phyloP scores from a whole-genome alignment of 2,888 invertebrate genomes.

The Drosophila affinis region DNA sequence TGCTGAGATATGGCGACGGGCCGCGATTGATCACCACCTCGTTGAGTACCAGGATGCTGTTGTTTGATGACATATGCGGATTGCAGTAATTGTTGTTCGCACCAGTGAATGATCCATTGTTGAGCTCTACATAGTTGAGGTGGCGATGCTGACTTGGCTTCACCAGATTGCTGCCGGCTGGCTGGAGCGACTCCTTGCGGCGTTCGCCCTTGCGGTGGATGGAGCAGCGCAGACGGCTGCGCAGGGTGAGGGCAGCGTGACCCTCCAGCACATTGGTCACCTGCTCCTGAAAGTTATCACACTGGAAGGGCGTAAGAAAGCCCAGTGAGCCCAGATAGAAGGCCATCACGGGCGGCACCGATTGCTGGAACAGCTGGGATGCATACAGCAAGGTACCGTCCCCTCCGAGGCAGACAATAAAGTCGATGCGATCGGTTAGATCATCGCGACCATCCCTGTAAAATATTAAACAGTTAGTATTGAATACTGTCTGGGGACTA shows the following conservation, averaged over 20 bases:
- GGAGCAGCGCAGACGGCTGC: conserved; percentile 95
- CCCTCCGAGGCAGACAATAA: conserved; percentile 97
- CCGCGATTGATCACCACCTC: conserved; percentile 98
- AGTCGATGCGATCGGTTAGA: conserved; percentile 97
- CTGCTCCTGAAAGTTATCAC: conserved; percentile 96
- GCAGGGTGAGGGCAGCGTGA: conserved; percentile 94
- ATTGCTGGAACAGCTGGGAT: conserved; percentile 97
- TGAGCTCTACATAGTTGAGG: conserved; percentile 30
- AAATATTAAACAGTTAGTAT: not conserved
- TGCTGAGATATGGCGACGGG: conserved; percentile 96
- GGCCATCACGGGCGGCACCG: conserved; percentile 98
- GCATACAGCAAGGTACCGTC: conserved; percentile 98
- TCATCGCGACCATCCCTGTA: conserved; percentile 94
- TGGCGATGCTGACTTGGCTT: conserved; percentile 40
- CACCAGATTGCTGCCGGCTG: conserved; percentile 20
- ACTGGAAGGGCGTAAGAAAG: conserved; percentile 97
- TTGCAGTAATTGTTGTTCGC: conserved; percentile 46
- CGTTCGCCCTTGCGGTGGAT: conserved; percentile 88
- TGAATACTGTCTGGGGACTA: not conserved
- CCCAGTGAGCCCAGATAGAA: conserved; percentile 98
- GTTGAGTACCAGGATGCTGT: conserved; percentile 89
- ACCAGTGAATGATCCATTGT: conserved; percentile 17
- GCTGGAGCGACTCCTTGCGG: conserved; percentile 50
- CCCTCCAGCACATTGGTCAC: conserved; percentile 97
- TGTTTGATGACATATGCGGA: conserved; percentile 9